phyloP scores from a whole-genome alignment of 1,140 invertebrate genomes.

The Sycobia sp. region DNA sequence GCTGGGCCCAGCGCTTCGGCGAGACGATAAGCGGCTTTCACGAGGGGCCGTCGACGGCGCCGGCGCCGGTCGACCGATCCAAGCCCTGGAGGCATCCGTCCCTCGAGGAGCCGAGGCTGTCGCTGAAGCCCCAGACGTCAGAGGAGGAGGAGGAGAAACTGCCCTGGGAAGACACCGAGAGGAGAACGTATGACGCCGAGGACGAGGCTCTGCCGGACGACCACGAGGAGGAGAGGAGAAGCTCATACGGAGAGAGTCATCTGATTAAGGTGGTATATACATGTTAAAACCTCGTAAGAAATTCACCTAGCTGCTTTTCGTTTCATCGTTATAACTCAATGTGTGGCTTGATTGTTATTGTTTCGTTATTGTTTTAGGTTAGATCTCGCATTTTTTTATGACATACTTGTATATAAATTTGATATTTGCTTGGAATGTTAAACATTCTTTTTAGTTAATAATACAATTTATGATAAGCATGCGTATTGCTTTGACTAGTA shows the following conservation, averaged over 20 bases:
- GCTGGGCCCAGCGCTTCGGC: slow-evolving; percentile 62
- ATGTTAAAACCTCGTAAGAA: slow-evolving; percentile 22
- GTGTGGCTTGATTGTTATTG: no score
- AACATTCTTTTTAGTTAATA: no score
- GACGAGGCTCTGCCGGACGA: slow-evolving; percentile 12
- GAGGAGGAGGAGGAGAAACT: slow-evolving; percentile 40
- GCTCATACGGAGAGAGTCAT: slow-evolving; percentile 24
- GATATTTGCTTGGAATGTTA: no score
- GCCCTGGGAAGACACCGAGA: slow-evolving; percentile 47
- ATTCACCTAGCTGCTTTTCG: no score
- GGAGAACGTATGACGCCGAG: slow-evolving; percentile 4
- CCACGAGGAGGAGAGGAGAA: slow-evolving; percentile 30
- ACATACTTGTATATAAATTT: no score
- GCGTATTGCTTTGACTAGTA: no score
- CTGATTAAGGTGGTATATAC: slow-evolving; percentile 29
- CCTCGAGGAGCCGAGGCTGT: slow-evolving; percentile 53
- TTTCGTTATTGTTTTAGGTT: no score
- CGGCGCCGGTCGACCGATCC: slow-evolving; percentile 50
- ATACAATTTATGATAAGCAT: no score
- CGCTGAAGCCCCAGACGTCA: slow-evolving; percentile 43
- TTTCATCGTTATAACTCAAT: no score
- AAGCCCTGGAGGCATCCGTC: slow-evolving; percentile 61
- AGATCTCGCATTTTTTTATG: no score
- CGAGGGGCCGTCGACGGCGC: slow-evolving; percentile 38
- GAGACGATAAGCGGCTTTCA: slow-evolving; percentile 34